Conservation (phyloP, 2,113 vertebrate genomes). For the Eretmochelys imbricata region DNA sequence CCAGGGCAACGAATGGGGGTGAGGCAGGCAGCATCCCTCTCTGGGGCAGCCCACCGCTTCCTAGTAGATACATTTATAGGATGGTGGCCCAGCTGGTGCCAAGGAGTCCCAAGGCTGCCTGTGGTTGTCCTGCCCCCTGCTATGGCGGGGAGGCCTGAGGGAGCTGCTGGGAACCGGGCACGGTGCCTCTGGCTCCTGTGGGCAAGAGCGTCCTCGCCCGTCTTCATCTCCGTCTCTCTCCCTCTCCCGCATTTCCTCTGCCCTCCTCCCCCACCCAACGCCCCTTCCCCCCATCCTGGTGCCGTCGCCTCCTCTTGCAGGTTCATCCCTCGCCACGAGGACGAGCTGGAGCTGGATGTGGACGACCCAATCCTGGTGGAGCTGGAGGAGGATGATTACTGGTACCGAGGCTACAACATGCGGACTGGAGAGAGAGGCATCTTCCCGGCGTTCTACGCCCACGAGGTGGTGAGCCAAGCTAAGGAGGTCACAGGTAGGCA, state of each 20-base stretch:
- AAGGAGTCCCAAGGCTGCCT: background rate
- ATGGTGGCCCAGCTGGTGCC: background rate
- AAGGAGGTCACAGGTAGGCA: conserved; percentile 87
- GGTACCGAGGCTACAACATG: conserved; percentile 98
- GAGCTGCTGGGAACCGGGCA: background rate
- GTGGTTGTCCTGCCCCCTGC: no score
- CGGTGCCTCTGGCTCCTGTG: background rate
- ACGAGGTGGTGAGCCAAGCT: conserved; percentile 88
- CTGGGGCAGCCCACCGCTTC: background rate
- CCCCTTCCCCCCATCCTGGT: background rate
- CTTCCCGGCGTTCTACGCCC: conserved; percentile 96
- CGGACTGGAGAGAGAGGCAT: conserved; percentile 94
- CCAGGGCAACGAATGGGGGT: background rate
- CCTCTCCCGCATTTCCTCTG: background rate
- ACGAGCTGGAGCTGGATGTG: conserved; percentile 95
- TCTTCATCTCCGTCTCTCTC: background rate
- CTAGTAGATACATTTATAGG: background rate
- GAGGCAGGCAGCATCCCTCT: background rate
- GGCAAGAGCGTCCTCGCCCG: background rate
- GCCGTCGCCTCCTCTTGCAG: conserved; percentile 55
- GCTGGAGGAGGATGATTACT: conserved; percentile 95
- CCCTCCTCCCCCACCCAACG: no score
- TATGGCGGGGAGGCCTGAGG: background rate
- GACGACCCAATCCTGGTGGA: conserved; percentile 95
- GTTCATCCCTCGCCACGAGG: conserved; percentile 95